Base-by-base conservation (phyloP, 2,797 vertebrate species). In the Trachops cirrhosus region DNA sequence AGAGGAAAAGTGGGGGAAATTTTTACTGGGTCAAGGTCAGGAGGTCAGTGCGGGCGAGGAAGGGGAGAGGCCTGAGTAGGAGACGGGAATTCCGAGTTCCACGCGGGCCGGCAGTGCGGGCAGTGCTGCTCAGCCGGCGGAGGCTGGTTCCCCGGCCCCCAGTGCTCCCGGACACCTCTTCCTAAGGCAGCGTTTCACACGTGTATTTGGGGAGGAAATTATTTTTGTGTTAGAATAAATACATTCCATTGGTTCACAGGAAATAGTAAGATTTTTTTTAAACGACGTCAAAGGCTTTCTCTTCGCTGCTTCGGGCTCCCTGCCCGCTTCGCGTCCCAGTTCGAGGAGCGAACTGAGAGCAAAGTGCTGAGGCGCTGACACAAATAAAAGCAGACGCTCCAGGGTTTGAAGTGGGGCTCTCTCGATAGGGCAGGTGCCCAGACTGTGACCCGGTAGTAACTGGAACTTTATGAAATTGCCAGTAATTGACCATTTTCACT, bases 271-370 rank as follows among this genome's bases (percentile, higher is more conserved):
- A 5, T 26, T 82, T 52, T 50, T 78, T 77, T 16, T 4, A 34
- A 71, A 68, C 52, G 9, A 19, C 68, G 48, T 50, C 37, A n/a
- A 29, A 80, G n/a, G 21, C n/a, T 94, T 91, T 96, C 50, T 59
- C n/a, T 21, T 21, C 16, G 16, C 48, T 37, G 46, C 73, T 37
- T 50, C 12, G 8, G 57, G 29, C n/a, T 48, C 1, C 46, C 7
- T 0, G 6, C 37, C 24, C 15, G 9, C 41, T 16, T 71, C 19
- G 0, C 1, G 24, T 19, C 54, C 29, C n/a, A 41, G 52, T 80
- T 37, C 24, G 84, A 4, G 15, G 9, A 41, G 14, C 21, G 8
- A 21, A 9, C 21, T 54, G 52, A 54, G 52, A 22, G 52, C 52
- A 22, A 22, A 68, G 32, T 15, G 32, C 75, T 50, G 75, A 29